Evolutionary conservation across 2,113 vertebrate genomes (phyloP), one percentile per base, ranked within the genome.

Genomic region (Myotis davidii): DNA sequence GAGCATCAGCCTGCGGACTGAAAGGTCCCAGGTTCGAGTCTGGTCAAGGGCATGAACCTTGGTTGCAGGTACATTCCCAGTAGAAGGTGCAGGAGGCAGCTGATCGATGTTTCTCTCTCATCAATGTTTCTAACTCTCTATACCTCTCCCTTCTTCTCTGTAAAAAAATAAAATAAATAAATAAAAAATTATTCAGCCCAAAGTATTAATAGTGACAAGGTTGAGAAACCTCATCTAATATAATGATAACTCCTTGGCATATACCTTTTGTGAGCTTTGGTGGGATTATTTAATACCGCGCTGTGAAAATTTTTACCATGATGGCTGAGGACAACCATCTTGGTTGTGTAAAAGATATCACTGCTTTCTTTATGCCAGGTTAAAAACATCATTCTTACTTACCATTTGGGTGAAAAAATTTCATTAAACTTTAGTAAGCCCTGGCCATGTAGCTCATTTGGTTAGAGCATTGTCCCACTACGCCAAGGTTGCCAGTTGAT

Each of bases 281-380:
- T 81, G 56, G 27, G 16, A 91, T 85, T 85, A 81, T 5, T 6
- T 37, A 56, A 89, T n/a, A 69, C 45, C 16, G 25, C 4, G 1
- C 11, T 48, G 39, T 73, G 27, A 91, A 67, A 48, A 54, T 56
- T 89, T 85, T 94, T 89, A 92, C 48, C 70, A 87, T 52, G 34
- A 37, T 39, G 50, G 37, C 42, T 69, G 23, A 83, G 37, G 21
- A 77, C 8, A 39, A 25, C 65, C 37, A 78, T 16, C 67, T 73
- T 81, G n/a, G 69, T 67, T 64, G 16, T 64, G 10, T 54, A 88
- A 61, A 92, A 87, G 21, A 32, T 77, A 88, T 29, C 48, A 59
- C 12, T 52, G 37, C 52, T 92, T 82, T 79, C 70, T 78, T 77
- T 72, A 72, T 10, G 6, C 56, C 72, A 76, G 18, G 32, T 67